Conservation (phyloP, 2,888 invertebrate species). For the Tipula vernalis region DNA sequence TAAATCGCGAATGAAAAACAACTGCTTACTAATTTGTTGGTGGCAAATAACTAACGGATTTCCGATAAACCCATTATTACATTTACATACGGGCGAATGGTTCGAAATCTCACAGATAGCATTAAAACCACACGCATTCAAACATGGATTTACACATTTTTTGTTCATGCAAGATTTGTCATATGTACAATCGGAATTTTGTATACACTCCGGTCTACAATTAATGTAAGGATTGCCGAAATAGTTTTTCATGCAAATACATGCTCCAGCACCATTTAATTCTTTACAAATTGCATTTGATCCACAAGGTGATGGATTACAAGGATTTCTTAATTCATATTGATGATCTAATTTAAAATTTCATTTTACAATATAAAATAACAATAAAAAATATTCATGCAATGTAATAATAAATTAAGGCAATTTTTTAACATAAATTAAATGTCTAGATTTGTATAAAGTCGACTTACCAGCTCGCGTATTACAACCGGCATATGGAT, state of each 20-base stretch:
- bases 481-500: constrained; percentile 67
- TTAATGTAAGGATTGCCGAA: constrained; percentile 76
- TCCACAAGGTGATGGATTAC: constrained; percentile 76
- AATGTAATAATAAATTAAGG: neutral
- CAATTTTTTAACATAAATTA: constrained; percentile 14
- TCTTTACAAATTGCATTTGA: constrained; percentile 75
- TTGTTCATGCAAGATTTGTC: constrained; percentile 68
- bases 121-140: constrained; percentile 70
- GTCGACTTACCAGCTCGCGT: constrained; percentile 42
- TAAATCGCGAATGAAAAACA: neutral
- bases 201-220: constrained; percentile 80
- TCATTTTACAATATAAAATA: constrained; percentile 11
- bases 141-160: constrained; percentile 74
- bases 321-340: constrained; percentile 47
- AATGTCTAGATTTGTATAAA: constrained; percentile 11
- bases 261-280: constrained; percentile 67
- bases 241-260: constrained; percentile 68
- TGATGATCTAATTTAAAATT: constrained; percentile 34
- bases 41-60: constrained; percentile 67
- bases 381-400: neutral
- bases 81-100: constrained; percentile 69
- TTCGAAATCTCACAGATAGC: constrained; percentile 71
- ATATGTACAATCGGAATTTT: constrained; percentile 69
- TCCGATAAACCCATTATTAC: constrained; percentile 61
- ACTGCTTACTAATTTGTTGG: constrained; percentile 33